These are phyloP conservation scores for Laterallus jamaicensis DNA, from an alignment of 2,113 vertebrate species.

Conservation along the genomic window DNA sequence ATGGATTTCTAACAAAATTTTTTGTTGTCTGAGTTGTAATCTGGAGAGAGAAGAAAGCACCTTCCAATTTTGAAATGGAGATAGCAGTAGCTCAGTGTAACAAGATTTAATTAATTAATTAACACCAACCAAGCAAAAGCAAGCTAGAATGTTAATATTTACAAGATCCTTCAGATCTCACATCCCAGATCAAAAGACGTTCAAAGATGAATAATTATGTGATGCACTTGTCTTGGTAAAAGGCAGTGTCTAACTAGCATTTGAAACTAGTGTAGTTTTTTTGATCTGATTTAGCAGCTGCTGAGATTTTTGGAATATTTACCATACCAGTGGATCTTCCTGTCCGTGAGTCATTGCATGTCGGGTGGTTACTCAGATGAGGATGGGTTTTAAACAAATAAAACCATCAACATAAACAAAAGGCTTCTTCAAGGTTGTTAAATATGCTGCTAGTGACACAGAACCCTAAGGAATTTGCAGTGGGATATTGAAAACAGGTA, in stretches of 20 bases:
- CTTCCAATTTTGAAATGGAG: neutral
- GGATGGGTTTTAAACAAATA: conserved; percentile 6
- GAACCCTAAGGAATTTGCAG: conserved; percentile 40
- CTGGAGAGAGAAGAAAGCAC: neutral
- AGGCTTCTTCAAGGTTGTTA: conserved; percentile 40
- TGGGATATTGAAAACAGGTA: conserved; percentile 34
- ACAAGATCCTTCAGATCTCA: neutral
- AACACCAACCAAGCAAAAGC: neutral
- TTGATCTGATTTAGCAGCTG: neutral
- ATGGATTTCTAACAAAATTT: neutral
- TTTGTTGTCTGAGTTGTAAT: neutral
- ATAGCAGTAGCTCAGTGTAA: neutral
- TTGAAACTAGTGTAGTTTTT: neutral
- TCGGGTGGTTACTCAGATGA: neutral
- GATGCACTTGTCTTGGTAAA: neutral
- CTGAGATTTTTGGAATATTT: neutral
- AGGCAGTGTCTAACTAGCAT: neutral
- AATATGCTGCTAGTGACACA: conserved; percentile 40
- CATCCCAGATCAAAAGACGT: neutral
- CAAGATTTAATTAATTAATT: neutral
- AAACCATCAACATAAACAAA: conserved; percentile 6
- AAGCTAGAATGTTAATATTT: neutral
- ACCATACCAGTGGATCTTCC: neutral
- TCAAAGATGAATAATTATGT: neutral
- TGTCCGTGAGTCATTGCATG: neutral